A percentile compares a stretch with the other conserved stretches of the same genome.
Evolutionary conservation across 2,888 invertebrate species (phyloP).

Genomic region (Tenthredo livida): DNA sequence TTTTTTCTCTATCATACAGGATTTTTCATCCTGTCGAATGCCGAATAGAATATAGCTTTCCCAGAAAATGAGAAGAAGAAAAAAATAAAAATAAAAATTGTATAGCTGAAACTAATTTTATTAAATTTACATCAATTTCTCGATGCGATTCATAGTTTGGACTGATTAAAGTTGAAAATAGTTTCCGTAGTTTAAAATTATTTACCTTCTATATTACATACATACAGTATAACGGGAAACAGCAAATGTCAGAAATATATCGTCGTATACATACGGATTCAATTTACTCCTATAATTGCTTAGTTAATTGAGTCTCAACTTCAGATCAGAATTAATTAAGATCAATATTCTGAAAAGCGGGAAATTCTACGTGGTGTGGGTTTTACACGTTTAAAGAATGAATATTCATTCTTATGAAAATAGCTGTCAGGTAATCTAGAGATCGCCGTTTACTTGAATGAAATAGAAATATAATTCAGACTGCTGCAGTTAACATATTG

Average conservation of each 20-base stretch:
- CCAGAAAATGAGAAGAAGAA: not conserved
- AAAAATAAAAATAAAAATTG: not conserved
- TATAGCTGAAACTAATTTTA: not conserved
- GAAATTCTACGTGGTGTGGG: not conserved
- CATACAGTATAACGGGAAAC: not conserved
- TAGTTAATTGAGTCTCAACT: constrained; percentile 1
- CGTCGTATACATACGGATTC: not conserved
- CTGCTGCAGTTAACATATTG: not conserved
- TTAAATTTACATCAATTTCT: not conserved
- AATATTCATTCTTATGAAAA: not conserved
- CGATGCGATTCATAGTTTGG: not conserved
- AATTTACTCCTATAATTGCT: not conserved
- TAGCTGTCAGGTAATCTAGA: not conserved
- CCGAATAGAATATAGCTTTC: not conserved
- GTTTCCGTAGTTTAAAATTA: not conserved
- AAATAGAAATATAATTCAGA: not conserved
- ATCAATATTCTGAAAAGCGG: not conserved
- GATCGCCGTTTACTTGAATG: not conserved
- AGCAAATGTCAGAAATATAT: not conserved
- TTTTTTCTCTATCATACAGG: not conserved
- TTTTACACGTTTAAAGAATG: not conserved
- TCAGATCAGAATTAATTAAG: not conserved
- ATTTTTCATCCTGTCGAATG: no score
- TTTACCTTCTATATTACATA: not conserved
- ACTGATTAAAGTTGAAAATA: not conserved